phyloP scores from a whole-genome alignment of 1,140 invertebrate genomes.

The Pseudoatta argentina region DNA sequence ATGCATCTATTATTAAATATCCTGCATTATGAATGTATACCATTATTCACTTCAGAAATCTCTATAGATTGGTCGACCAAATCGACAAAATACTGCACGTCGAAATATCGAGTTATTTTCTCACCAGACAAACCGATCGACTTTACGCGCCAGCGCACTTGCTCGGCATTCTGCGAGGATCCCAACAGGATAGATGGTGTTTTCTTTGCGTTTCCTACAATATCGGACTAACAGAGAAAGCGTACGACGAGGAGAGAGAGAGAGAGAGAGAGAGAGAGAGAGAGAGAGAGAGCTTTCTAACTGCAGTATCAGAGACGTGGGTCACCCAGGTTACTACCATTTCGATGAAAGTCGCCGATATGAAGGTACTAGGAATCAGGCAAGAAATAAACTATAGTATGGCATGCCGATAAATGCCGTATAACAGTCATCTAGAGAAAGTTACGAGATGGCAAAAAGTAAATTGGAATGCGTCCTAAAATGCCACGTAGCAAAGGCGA shows the following conservation, averaged over 20 bases:
- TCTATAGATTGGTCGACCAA: neutral
- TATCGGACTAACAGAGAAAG: constrained; percentile 45
- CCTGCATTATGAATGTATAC: neutral
- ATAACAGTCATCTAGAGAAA: constrained; percentile 46
- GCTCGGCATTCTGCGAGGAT: constrained; percentile 38
- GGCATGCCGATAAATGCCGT: constrained; percentile 45
- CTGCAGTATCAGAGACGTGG: constrained; percentile 40
- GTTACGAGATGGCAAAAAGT: constrained; percentile 28
- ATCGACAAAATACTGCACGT: constrained; percentile 10
- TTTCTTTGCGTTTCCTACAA: constrained; percentile 62
- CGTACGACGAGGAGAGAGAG: neutral
- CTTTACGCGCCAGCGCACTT: constrained; percentile 52
- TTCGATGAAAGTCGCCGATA: constrained; percentile 48
- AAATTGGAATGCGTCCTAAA: constrained; percentile 49
- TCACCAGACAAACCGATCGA: constrained; percentile 46
- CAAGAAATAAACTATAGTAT: constrained; percentile 22
- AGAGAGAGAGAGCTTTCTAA: constrained; percentile 23
- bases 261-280: neutral
- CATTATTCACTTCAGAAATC: neutral
- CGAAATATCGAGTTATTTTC: constrained; percentile 59
- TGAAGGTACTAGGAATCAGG: constrained; percentile 40
- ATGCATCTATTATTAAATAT: constrained; percentile 17
- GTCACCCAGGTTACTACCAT: constrained; percentile 48
- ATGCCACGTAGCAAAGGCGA: neutral
- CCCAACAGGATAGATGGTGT: constrained; percentile 49